phyloP scores from a whole-genome alignment of 2,113 vertebrate genomes.

The Centrocercus urophasianus region DNA sequence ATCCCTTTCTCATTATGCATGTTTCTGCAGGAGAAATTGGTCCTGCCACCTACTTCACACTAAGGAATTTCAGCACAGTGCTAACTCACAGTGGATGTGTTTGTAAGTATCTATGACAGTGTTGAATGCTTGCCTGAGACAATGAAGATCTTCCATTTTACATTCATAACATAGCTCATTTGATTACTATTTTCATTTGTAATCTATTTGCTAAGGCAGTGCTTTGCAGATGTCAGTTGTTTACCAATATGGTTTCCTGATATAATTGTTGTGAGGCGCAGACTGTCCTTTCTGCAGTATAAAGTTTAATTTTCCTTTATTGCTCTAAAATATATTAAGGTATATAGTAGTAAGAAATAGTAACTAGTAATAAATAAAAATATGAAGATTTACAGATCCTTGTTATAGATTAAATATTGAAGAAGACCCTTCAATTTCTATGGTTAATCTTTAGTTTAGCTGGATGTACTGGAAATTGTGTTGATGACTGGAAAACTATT shows the following conservation, averaged over 20 bases:
- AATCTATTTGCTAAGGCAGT: not conserved
- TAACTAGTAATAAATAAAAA: not conserved
- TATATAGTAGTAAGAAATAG: not conserved
- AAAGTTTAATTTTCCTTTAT: not conserved
- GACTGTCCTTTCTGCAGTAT: not conserved
- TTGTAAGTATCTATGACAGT: not conserved
- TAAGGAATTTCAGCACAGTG: not conserved
- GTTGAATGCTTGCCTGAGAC: not conserved
- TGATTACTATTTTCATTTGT: not conserved
- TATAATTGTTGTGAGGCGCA: not conserved
- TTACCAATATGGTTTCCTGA: not conserved
- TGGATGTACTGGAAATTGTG: not conserved
- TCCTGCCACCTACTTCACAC: conserved; percentile 40
- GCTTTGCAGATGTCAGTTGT: not conserved
- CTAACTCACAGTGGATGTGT: not conserved
- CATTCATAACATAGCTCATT: not conserved
- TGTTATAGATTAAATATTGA: not conserved
- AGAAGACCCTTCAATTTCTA: not conserved
- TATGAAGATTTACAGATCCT: not conserved
- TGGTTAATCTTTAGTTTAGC: not conserved
- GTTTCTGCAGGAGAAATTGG: conserved; percentile 32
- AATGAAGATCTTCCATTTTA: not conserved
- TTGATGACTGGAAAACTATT: not conserved
- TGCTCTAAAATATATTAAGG: not conserved
- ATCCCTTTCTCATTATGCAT: not conserved